Percentiles rank a stretch among this genome's conserved stretches.
Conservation (phyloP, 2,797 vertebrate species). For the Lagodon rhomboides region DNA sequence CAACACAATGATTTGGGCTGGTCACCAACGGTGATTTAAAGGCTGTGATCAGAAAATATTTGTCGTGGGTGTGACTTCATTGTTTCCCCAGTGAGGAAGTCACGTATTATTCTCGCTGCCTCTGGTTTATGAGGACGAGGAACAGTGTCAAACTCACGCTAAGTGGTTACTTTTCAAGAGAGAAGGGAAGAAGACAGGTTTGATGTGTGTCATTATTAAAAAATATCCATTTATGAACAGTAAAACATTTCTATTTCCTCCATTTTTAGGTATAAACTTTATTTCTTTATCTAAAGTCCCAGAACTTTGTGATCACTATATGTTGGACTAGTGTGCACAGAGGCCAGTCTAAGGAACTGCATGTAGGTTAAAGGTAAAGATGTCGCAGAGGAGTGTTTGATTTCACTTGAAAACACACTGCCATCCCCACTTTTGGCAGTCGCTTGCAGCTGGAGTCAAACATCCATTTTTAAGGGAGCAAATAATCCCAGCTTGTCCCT, state of each 20-base stretch:
- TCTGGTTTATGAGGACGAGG: background rate
- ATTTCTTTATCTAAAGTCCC: background rate
- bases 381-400: slow-evolving; percentile 55
- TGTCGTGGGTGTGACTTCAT: slow-evolving; percentile 51
- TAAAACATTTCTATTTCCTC: background rate
- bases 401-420: slow-evolving; percentile 34
- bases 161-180: background rate
- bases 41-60: slow-evolving; percentile 25
- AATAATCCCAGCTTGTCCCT: slow-evolving; percentile 37
- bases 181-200: background rate
- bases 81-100: slow-evolving; percentile 58
- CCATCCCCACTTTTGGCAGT: background rate
- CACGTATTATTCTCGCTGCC: background rate
- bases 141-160: slow-evolving; percentile 7
- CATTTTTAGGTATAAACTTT: background rate
- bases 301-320: background rate
- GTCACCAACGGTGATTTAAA: background rate
- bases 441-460: slow-evolving; percentile 35
- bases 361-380: slow-evolving; percentile 71
- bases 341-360: slow-evolving; percentile 22
- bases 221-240: background rate
- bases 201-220: background rate
- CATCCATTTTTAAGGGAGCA: slow-evolving; percentile 43
- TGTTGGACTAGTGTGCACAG: background rate
- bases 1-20: background rate